Evolutionary conservation across 2,113 vertebrate genomes (phyloP).

Genomic region (Gambusia holbrooki): DNA sequence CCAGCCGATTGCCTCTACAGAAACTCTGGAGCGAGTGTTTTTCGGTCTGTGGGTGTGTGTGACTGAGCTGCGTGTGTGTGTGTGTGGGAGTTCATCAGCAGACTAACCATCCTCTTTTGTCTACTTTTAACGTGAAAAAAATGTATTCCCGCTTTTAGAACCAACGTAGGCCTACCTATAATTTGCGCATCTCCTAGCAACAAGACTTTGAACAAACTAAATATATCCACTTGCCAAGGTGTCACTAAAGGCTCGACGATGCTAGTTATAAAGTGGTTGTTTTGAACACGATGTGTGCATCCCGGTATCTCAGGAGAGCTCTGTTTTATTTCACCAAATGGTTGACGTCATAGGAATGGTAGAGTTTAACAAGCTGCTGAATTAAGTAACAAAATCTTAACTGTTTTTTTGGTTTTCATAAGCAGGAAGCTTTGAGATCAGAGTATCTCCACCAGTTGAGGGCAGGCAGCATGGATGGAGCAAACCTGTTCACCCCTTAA

Average conservation of each 20-base stretch:
- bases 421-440: background rate
- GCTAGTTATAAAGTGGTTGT: constrained; percentile 24
- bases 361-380: background rate
- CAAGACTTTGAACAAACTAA: constrained; percentile 78
- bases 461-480: constrained; percentile 5
- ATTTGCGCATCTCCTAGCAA: constrained; percentile 82
- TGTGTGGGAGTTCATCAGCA: constrained; percentile 60
- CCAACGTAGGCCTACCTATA: constrained; percentile 67
- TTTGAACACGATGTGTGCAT: background rate
- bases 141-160: constrained; percentile 68
- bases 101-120: constrained; percentile 56
- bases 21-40: constrained; percentile 25
- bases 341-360: background rate
- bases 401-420: too few relatives aligned
- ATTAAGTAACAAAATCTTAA: background rate
- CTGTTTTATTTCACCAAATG: background rate
- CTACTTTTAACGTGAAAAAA: constrained; percentile 60
- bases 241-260: constrained; percentile 49
- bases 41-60: constrained; percentile 47
- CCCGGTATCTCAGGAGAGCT: background rate
- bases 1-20: constrained; percentile 28
- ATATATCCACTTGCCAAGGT: constrained; percentile 73
- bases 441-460: background rate
- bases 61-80: constrained; percentile 31
- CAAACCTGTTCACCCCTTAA: background rate